Evolutionary conservation across 2,888 invertebrate genomes (phyloP).

Genomic region (Noctuana brunneofusca): DNA sequence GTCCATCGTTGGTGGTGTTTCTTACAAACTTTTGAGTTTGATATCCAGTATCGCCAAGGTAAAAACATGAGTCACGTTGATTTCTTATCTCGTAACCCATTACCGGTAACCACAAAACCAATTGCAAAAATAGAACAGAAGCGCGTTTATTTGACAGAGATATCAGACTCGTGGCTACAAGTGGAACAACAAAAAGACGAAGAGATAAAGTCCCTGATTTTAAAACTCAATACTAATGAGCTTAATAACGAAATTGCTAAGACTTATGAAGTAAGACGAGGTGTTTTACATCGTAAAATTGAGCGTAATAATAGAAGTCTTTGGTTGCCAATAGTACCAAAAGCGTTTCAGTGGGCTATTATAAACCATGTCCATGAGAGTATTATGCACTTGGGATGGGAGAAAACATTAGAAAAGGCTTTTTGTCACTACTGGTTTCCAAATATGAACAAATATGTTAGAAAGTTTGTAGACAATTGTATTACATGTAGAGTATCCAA

Average conservation of each 20-base stretch:
- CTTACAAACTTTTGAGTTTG: background rate
- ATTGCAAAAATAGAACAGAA: background rate
- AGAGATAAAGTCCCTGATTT: background rate
- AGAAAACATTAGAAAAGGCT: conserved; percentile 41
- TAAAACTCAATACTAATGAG: background rate
- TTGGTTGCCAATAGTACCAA: conserved; percentile 40
- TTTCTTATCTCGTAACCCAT: conserved; percentile 36
- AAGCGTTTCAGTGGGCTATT: conserved; percentile 41
- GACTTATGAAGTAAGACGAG: background rate
- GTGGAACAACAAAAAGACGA: conserved; percentile 40
- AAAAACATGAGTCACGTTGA: conserved; percentile 21
- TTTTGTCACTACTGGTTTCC: conserved; percentile 24
- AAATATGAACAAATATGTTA: background rate
- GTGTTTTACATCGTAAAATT: background rate
- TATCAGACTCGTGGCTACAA: background rate
- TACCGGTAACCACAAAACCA: background rate
- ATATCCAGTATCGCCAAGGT: background rate
- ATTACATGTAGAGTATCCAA: conserved; percentile 48
- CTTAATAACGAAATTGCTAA: background rate
- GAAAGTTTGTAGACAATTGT: conserved; percentile 35
- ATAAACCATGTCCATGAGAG: conserved; percentile 40
- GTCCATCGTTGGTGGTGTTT: conserved; percentile 5
- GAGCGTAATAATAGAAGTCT: conserved; percentile 24
- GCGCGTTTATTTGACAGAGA: background rate
- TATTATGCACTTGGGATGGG: conserved; percentile 43